Conservation (phyloP, 2,797 vertebrate species). For the Cyprinodon diabolis region DNA sequence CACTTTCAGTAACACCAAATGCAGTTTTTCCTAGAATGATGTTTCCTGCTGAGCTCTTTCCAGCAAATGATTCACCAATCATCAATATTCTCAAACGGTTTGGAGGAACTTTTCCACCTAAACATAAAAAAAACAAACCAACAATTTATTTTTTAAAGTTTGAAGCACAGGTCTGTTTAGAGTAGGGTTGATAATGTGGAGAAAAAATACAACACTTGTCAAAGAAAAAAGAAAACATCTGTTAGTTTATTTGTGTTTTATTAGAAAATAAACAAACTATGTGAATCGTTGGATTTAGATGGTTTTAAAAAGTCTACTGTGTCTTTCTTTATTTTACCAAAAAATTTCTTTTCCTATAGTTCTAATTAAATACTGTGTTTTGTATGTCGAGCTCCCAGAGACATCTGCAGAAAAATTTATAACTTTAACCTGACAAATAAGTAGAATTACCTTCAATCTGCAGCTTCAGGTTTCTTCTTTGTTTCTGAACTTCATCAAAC, state of each 20-base stretch:
- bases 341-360: neutral
- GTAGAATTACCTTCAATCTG: slow-evolving; percentile 28
- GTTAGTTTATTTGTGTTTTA: too few relatives aligned
- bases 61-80: slow-evolving; percentile 35
- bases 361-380: neutral
- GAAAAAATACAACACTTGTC: too few relatives aligned
- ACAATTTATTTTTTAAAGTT: too few relatives aligned
- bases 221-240: too few relatives aligned
- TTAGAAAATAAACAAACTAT: too few relatives aligned
- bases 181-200: neutral
- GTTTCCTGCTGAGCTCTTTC: slow-evolving; percentile 29
- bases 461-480: slow-evolving; percentile 23
- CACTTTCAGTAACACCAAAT: slow-evolving; percentile 4
- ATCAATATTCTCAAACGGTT: slow-evolving; percentile 38
- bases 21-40: slow-evolving; percentile 35
- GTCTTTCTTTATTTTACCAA: too few relatives aligned
- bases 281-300: too few relatives aligned
- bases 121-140: too few relatives aligned
- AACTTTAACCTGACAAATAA: too few relatives aligned
- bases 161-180: neutral
- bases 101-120: slow-evolving; percentile 29
- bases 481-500: neutral
- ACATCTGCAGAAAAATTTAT: rapidly evolving
- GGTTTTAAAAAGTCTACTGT: too few relatives aligned
- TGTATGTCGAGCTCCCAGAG: neutral